Percentiles rank a stretch among this genome's conserved stretches.
phyloP scores from a whole-genome alignment of 1,140 invertebrate genomes.

The Hypsibius dujardini region DNA sequence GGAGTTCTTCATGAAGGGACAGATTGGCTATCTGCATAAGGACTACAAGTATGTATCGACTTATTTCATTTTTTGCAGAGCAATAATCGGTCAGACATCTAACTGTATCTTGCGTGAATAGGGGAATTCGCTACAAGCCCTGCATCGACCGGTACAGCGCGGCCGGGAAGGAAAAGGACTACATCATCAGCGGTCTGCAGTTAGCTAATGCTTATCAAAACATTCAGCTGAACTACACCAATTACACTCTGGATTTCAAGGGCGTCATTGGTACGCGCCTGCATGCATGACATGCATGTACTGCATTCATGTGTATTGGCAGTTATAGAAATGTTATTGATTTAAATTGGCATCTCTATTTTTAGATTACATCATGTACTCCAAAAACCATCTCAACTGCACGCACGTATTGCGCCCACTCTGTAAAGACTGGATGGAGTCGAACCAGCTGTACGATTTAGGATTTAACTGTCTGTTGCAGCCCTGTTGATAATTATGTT shows the following conservation, averaged over 20 bases:
- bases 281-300: too few species aligned
- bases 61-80: too few species aligned
- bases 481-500: too few species aligned
- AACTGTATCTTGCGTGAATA: neutral
- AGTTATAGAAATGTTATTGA: too few species aligned
- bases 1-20: constrained; percentile 9
- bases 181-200: constrained; percentile 6
- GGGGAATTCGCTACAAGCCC: constrained; percentile 8
- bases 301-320: too few species aligned
- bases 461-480: too few species aligned
- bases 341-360: too few species aligned
- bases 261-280: constrained; percentile 55
- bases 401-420: constrained; percentile 78
- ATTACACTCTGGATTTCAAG: constrained; percentile 85
- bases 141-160: constrained; percentile 17
- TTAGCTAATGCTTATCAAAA: neutral
- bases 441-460: constrained; percentile 47
- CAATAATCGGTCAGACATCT: too few species aligned
- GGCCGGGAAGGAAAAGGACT: constrained; percentile 12
- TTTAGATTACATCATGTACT: constrained; percentile 90
- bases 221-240: constrained; percentile 12
- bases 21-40: neutral
- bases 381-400: constrained; percentile 78
- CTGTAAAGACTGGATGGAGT: constrained; percentile 77
- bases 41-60: neutral